phyloP scores from a whole-genome alignment of 2,888 invertebrate species.

The Rhagium mordax region DNA sequence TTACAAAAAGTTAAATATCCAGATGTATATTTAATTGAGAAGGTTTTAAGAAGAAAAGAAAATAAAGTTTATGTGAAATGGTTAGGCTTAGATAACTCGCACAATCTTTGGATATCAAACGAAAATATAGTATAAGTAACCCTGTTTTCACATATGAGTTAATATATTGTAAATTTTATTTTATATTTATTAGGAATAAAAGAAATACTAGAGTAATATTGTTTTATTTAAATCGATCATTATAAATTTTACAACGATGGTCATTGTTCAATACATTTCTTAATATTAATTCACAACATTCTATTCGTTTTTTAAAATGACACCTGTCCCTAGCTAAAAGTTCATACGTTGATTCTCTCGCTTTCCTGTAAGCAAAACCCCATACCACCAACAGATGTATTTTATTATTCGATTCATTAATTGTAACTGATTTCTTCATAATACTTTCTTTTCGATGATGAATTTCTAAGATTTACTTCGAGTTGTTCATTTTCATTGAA shows the following conservation, averaged over 20 bases:
- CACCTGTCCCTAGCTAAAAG: slow-evolving; percentile 1
- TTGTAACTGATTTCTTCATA: slow-evolving; percentile 3
- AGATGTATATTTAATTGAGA: slow-evolving; percentile 61
- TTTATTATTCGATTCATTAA: slow-evolving; percentile 8
- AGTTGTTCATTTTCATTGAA: background rate
- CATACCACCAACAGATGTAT: slow-evolving; percentile 3
- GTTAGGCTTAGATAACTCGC: slow-evolving; percentile 40
- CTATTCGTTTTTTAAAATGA: slow-evolving; percentile 6
- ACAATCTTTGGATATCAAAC: slow-evolving; percentile 3
- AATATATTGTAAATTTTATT: background rate
- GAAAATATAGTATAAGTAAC: slow-evolving; percentile 7
- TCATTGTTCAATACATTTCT: background rate
- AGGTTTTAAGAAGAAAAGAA: slow-evolving; percentile 53
- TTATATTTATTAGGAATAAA: background rate
- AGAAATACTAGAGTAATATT: background rate
- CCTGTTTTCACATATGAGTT: background rate
- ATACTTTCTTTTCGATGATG: slow-evolving; percentile 1
- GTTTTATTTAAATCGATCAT: slow-evolving; percentile 8
- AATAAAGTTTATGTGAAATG: slow-evolving; percentile 57
- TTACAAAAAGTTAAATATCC: slow-evolving; percentile 59
- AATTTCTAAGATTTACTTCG: background rate
- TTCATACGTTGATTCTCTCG: slow-evolving; percentile 3
- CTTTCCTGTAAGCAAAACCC: slow-evolving; percentile 11
- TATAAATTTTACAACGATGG: slow-evolving; percentile 13
- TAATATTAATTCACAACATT: slow-evolving; percentile 8